Base-by-base conservation (phyloP, 2,797 vertebrate species). In the Clamator glandarius region DNA sequence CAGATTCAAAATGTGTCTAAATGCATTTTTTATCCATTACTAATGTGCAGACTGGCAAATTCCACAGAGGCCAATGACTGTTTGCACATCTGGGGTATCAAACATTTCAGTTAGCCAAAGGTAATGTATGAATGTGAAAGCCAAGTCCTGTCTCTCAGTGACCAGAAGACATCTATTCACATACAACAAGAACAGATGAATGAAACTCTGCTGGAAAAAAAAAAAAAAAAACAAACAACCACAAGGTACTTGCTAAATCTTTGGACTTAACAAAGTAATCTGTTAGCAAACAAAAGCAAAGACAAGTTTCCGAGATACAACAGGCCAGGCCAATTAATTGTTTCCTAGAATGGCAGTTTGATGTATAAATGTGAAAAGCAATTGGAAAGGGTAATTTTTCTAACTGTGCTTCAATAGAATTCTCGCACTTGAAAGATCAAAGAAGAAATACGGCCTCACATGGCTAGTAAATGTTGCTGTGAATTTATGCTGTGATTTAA, bases 261-360 rank as follows among this genome's bases (percentile, higher is more conserved):
- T 84, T 74, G 29, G 35, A 90, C 81, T 81, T 82, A 86, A 64
- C 75, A 76, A 86, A 86, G 58, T 59, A 81, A 92, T 91, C 66
- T 88, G 50, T 67, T 83, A 68, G 80, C 68, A 91, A 92, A 95
- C 84, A 96, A 96, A 97, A 95, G 74, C 84, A 91, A 69, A 94
- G 74, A 88, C 67, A 93, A 68, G 61, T 94, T 96, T 95, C 61
- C 75, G 92, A 72, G 68, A 89, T 64, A 66, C 77, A 85, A 77
- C 63, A 59, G 25, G 26, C 63, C n/a, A 89, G 80, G 80, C 15
- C 75, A 95, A 64, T 73, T 41, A 95, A 91, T 85, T 87, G 16
- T 93, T 94, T 82, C 55, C 50, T 52, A 84, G 79, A 94, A 85
- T 28, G 46, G 62, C 69, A 82, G 86, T 87, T 95, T 92, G 89